Evolutionary conservation across 2,888 invertebrate genomes (phyloP).

Genomic region (Lasioglossum pauxillum): DNA sequence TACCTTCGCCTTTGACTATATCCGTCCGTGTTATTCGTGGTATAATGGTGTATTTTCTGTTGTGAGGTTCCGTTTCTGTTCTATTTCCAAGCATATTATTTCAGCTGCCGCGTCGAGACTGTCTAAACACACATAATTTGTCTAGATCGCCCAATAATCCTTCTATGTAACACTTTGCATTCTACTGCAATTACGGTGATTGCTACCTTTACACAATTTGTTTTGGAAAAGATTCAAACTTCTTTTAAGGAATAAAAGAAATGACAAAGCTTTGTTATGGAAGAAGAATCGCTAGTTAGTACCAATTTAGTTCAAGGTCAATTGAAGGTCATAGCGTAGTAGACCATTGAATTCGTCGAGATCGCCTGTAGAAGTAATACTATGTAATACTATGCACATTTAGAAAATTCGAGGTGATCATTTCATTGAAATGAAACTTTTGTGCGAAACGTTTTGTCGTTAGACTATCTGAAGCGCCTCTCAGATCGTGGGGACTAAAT

Average conservation of each 20-base stretch:
- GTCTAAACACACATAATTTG: not conserved
- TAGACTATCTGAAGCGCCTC: not conserved
- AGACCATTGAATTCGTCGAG: not conserved
- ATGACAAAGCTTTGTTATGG: too few relatives aligned
- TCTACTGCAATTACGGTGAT: not conserved
- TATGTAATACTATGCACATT: too few relatives aligned
- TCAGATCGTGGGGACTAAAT: not conserved
- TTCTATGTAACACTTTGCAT: not conserved
- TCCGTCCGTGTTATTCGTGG: not conserved
- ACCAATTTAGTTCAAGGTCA: not conserved
- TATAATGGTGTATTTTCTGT: not conserved
- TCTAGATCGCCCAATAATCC: not conserved
- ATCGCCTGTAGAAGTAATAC: not conserved
- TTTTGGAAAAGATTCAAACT: not conserved
- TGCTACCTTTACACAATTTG: not conserved
- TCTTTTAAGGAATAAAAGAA: not conserved
- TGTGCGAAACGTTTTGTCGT: not conserved
- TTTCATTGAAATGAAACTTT: not conserved
- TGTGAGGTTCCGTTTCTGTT: not conserved
- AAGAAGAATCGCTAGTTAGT: too few relatives aligned
- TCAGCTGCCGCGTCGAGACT: not conserved
- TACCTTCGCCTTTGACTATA: not conserved
- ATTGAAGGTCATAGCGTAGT: not conserved
- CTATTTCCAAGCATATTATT: not conserved
- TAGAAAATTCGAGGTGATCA: too few relatives aligned